A percentile compares a stretch with the other conserved stretches of the same genome.
Conservation (phyloP, 2,888 invertebrate genomes). For the Stictocephala bisonia region DNA sequence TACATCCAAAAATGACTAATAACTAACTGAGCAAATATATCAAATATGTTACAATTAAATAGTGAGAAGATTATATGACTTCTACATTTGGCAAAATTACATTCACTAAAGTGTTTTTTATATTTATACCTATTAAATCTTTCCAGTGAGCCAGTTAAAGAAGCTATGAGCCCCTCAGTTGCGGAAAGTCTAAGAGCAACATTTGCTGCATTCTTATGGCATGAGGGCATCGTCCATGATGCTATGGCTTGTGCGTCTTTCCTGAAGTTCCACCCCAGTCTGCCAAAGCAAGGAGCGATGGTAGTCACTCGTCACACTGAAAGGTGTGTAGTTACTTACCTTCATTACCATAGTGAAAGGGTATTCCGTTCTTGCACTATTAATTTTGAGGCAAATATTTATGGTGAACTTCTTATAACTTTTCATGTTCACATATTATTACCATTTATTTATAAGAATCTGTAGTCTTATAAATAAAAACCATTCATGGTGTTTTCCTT, state of each 20-base stretch:
- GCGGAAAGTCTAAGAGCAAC: slow-evolving; percentile 94
- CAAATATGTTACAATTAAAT: too few species aligned
- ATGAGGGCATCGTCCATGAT: slow-evolving; percentile 96
- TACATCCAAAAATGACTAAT: too few species aligned
- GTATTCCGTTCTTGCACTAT: too few species aligned
- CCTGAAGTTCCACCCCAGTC: slow-evolving; percentile 89
- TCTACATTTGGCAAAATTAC: too few species aligned
- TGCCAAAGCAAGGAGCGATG: slow-evolving; percentile 82
- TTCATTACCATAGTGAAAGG: too few species aligned
- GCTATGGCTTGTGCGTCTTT: slow-evolving; percentile 98
- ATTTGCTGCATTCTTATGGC: slow-evolving; percentile 97
- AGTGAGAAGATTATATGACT: too few species aligned
- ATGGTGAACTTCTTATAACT: neutral
- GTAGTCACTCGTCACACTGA: slow-evolving; percentile 74
- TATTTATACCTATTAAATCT: slow-evolving; percentile 8
- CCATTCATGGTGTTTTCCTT: too few species aligned
- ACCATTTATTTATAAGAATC: neutral
- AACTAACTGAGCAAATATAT: too few species aligned
- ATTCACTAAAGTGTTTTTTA: too few species aligned
- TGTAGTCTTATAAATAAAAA: too few species aligned
- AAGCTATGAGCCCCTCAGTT: slow-evolving; percentile 91
- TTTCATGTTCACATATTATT: slow-evolving; percentile 9
- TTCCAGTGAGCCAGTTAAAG: slow-evolving; percentile 74
- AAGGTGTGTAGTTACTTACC: slow-evolving; percentile 51
- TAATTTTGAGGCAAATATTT: neutral